Percentiles rank a stretch among this genome's conserved stretches.
These are phyloP conservation scores for Oreortyx pictus DNA, from an alignment of 2,797 vertebrate genomes.

Conservation along the genomic window DNA sequence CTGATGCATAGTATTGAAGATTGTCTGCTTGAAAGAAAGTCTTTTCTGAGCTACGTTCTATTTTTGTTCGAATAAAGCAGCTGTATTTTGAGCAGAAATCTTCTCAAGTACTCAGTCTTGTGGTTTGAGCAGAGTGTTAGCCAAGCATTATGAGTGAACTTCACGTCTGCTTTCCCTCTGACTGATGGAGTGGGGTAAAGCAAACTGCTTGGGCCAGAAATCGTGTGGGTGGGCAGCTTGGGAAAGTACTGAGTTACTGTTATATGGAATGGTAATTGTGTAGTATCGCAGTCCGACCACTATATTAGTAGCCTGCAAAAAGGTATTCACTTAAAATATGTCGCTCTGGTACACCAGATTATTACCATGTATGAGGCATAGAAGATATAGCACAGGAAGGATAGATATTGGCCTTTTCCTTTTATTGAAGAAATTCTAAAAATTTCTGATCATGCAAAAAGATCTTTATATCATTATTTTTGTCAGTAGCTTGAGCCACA, in stretches of 20 bases:
- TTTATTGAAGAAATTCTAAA: background rate
- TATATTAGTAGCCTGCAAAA: conserved; percentile 1
- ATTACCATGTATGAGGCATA: background rate
- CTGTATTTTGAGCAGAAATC: conserved; percentile 60
- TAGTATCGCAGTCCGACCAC: background rate
- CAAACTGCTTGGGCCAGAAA: background rate
- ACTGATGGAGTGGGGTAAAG: background rate
- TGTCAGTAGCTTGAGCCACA: background rate
- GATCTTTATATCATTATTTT: background rate
- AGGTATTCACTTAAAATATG: background rate
- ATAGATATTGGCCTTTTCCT: background rate
- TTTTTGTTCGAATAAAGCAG: conserved; percentile 72
- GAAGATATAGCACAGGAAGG: background rate
- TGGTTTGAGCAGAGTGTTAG: conserved; percentile 36
- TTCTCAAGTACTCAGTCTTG: conserved; percentile 53
- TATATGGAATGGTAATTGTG: background rate
- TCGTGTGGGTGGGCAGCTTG: background rate
- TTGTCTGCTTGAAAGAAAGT: conserved; percentile 58
- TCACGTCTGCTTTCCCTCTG: background rate
- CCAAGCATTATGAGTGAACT: conserved; percentile 17
- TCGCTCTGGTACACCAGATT: conserved; percentile 1
- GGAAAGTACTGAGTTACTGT: background rate
- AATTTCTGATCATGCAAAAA: background rate
- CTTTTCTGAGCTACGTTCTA: conserved; percentile 61
- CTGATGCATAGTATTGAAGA: conserved; percentile 66